Evolutionary conservation across 2,888 invertebrate genomes (phyloP).

Genomic region (Thera britannica): DNA sequence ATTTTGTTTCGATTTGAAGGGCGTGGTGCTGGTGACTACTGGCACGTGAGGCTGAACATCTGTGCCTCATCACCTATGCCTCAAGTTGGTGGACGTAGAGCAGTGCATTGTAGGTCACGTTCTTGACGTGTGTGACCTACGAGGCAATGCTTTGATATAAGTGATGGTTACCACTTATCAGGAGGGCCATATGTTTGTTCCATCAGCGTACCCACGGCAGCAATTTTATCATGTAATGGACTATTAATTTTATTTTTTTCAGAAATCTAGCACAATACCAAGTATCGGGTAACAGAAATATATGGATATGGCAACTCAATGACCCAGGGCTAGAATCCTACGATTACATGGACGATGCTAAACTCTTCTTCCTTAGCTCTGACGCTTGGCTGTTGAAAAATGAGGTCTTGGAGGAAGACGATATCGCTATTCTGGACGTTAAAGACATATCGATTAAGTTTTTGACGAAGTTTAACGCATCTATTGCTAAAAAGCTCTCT

Average conservation of each 20-base stretch:
- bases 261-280: conserved; percentile 66
- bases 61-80: no score
- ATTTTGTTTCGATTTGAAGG: no score
- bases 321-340: conserved; percentile 73
- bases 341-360: conserved; percentile 67
- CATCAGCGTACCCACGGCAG: no score
- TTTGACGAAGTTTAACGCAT: conserved; percentile 86
- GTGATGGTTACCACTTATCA: no score
- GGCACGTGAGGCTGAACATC: no score
- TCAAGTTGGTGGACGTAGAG: no score
- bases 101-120: no score
- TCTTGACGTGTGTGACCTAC: no score
- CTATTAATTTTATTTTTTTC: conserved; percentile 40
- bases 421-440: conserved; percentile 67
- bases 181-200: no score
- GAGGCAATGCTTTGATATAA: no score
- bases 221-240: not conserved
- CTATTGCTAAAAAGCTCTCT: conserved; percentile 85
- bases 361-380: conserved; percentile 62
- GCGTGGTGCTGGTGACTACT: no score
- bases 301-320: conserved; percentile 78
- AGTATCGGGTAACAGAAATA: conserved; percentile 57
- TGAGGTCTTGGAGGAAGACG: conserved; percentile 55
- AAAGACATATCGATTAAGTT: conserved; percentile 72
- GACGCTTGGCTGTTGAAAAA: conserved; percentile 66